These are phyloP conservation scores for Gnathonemus echidnorhynchus DNA, from an alignment of 2,113 vertebrate genomes.

Conservation along the genomic window DNA sequence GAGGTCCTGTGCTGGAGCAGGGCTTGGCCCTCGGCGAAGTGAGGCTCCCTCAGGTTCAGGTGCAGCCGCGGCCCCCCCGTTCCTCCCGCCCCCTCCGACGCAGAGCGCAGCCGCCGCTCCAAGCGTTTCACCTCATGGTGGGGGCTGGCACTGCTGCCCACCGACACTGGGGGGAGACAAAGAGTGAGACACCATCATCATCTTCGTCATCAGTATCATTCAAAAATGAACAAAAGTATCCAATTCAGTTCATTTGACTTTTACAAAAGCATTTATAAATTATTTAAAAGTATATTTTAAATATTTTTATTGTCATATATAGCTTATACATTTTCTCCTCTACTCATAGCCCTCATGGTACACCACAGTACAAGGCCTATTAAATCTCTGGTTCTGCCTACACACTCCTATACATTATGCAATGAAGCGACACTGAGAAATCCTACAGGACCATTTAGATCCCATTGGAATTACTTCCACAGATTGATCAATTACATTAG, in stretches of 20 bases:
- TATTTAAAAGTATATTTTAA: background rate
- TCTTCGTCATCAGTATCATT: background rate
- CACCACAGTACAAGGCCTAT: background rate
- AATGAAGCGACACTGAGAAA: background rate
- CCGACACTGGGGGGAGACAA: constrained; percentile 45
- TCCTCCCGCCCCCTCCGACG: constrained; percentile 89
- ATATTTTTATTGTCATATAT: background rate
- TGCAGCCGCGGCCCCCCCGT: constrained; percentile 76
- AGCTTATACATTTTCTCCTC: background rate
- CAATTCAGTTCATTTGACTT: background rate
- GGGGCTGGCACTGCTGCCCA: constrained; percentile 71
- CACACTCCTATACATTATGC: background rate
- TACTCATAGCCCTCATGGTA: background rate
- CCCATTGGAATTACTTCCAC: background rate
- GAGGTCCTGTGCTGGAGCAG: constrained; percentile 77
- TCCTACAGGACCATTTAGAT: background rate
- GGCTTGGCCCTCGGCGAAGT: constrained; percentile 61
- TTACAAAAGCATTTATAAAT: background rate
- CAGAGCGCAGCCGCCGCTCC: constrained; percentile 82
- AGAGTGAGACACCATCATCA: background rate
- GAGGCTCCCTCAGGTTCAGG: constrained; percentile 75
- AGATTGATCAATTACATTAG: background rate
- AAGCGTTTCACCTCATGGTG: constrained; percentile 77
- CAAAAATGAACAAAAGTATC: background rate
- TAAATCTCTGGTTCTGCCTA: background rate